Base-by-base conservation (phyloP, 2,113 vertebrate genomes). In the Sclerurus mexicanus region DNA sequence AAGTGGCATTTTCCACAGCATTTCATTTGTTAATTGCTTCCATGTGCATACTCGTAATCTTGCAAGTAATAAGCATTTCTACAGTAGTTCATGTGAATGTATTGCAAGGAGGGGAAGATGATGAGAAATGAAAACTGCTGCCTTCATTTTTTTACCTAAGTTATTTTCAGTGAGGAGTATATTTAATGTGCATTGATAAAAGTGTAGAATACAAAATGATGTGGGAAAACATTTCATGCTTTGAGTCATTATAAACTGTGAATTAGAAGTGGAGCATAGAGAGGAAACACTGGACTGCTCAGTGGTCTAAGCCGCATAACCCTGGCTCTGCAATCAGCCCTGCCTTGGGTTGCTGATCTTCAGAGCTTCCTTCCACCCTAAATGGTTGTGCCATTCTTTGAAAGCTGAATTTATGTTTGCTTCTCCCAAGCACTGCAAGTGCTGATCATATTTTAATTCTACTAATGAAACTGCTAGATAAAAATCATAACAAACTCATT, bases 21-120 rank as follows among this genome's bases (percentile, higher is more conserved):
- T 92, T 94, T 93, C 24, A 37, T 83, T 90, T 94, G 63, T 86
- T 94, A 82, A 87, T 72, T 88, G 46, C 68, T 92, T 90, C 73
- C 0, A 0, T 67, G 42, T 66, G 37, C 52, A 30, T 47, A n/a
- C 39, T 91, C 12, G 50, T 63, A 62, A 87, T 85, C 71, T 67
- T 81, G 25, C 67, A 91, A 77, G 80, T 72, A 68, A 66, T 75
- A 88, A 79, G 62, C 44, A 25, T 37, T 92, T 86, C 27, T 84
- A 12, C 9, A 40, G 39, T 37, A 63, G 37, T 58, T 93, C 27
- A 12, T 62, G 23, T 11, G 55, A 71, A 71, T 69, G 22, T 66
- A 39, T 30, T 77, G 28, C 15, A 60, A n/a, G 27, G 37, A 85
- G 40, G 10, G 15, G 39, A 56, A 80, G n/a, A 42, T 35, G 50